These are phyloP conservation scores for Corythornis leucogaster DNA, from an alignment of 2,797 vertebrate species.

Conservation along the genomic window DNA sequence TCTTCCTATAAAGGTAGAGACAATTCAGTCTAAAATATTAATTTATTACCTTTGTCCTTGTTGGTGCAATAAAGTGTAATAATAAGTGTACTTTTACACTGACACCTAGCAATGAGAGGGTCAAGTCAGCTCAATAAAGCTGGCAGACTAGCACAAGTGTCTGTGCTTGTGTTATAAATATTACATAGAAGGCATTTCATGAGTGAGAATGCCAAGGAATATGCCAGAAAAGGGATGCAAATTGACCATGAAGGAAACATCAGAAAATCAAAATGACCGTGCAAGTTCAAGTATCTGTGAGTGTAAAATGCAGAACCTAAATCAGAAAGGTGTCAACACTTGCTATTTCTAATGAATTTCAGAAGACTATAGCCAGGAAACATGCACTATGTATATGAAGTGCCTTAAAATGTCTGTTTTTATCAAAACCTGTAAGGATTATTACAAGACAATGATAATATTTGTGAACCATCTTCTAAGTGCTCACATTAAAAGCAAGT, in stretches of 20 bases:
- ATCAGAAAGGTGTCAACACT: background rate
- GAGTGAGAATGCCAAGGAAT: background rate
- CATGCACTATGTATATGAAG: background rate
- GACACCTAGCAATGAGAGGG: conserved; percentile 36
- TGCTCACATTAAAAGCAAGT: background rate
- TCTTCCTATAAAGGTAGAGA: background rate
- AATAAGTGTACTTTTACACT: conserved; percentile 35
- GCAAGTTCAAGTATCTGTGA: background rate
- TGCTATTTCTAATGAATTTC: background rate
- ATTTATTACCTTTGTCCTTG: conserved; percentile 39
- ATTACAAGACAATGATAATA: background rate
- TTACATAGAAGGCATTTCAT: background rate
- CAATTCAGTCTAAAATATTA: conserved; percentile 25
- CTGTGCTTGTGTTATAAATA: conserved; percentile 42
- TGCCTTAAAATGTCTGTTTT: background rate
- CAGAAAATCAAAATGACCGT: background rate
- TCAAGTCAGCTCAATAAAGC: conserved; percentile 47
- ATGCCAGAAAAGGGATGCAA: conserved; percentile 14
- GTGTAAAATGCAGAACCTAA: background rate
- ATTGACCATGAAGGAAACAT: background rate
- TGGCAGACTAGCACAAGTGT: conserved; percentile 12
- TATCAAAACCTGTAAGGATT: background rate
- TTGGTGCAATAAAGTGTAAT: conserved; percentile 32
- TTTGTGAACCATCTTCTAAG: background rate
- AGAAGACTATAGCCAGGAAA: background rate